Conservation (phyloP, 2,888 invertebrate genomes). For the Busseola fusca region DNA sequence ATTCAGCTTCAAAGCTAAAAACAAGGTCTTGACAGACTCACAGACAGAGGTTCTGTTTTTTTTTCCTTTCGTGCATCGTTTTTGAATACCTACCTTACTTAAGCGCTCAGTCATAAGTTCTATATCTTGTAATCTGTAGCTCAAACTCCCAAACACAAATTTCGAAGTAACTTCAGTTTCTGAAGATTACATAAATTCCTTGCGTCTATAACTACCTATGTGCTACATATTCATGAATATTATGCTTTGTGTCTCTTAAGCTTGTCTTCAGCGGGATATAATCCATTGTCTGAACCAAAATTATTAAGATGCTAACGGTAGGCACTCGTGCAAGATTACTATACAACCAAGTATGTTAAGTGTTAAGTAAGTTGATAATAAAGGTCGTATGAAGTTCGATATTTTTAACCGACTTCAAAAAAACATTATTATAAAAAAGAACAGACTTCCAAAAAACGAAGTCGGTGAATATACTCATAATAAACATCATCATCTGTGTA, state of each 20-base stretch:
- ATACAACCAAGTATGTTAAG: no score
- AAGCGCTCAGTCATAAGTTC: not conserved
- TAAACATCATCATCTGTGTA: no score
- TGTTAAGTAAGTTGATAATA: no score
- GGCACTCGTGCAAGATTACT: not conserved
- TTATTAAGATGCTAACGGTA: conserved; percentile 34
- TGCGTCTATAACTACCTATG: not conserved
- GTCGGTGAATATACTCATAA: no score
- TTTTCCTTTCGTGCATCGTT: not conserved
- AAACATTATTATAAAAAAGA: no score
- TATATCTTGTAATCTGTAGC: not conserved
- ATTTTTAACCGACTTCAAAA: no score
- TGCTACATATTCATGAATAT: conserved; percentile 40
- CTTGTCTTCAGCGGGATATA: conserved; percentile 25
- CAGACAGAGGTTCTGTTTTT: not conserved
- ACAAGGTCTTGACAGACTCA: not conserved
- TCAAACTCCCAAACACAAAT: conserved; percentile 6
- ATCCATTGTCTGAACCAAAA: conserved; percentile 34
- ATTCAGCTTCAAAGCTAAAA: no score
- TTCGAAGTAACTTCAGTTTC: conserved; percentile 2
- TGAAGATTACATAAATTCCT: conserved; percentile 31
- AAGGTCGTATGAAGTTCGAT: no score
- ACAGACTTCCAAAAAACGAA: no score
- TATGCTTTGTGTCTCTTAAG: conserved; percentile 32
- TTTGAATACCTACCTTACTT: not conserved